Evolutionary conservation across 1,140 invertebrate species (phyloP).

Genomic region (Drosophila lacteicornis): DNA sequence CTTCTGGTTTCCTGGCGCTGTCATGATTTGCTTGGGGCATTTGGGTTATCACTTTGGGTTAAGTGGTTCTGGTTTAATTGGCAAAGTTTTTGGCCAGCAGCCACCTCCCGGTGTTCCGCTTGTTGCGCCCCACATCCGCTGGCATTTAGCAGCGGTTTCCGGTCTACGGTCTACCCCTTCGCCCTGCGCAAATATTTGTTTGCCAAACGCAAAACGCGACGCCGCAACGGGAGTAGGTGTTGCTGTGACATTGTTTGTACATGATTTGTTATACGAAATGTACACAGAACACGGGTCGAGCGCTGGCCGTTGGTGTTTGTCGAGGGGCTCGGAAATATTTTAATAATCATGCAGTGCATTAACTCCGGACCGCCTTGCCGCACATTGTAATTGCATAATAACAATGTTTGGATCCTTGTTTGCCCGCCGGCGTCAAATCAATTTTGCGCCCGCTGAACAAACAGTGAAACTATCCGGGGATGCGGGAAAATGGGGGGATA

Average conservation of each 20-base stretch:
- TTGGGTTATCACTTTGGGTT: constrained; percentile 55
- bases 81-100: constrained; percentile 51
- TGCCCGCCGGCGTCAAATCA: constrained; percentile 48
- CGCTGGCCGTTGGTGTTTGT: constrained; percentile 12
- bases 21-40: constrained; percentile 73
- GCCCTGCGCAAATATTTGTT: constrained; percentile 70
- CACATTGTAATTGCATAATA: constrained; percentile 76
- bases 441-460: constrained; percentile 48
- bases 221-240: constrained; percentile 34
- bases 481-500: neutral
- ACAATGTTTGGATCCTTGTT: constrained; percentile 52
- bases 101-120: constrained; percentile 17
- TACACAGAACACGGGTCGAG: constrained; percentile 37
- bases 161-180: constrained; percentile 27
- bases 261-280: constrained; percentile 77
- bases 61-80: constrained; percentile 60
- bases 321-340: constrained; percentile 62
- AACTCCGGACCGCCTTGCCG: constrained; percentile 57
- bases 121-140: constrained; percentile 46
- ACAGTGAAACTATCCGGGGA: constrained; percentile 22
- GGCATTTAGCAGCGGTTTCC: constrained; percentile 59
- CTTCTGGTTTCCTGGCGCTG: constrained; percentile 44
- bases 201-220: constrained; percentile 46
- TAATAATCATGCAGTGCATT: constrained; percentile 78
- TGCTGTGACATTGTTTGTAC: constrained; percentile 72